phyloP scores from a whole-genome alignment of 2,888 invertebrate genomes.

The Drosophila fulvimacula region DNA sequence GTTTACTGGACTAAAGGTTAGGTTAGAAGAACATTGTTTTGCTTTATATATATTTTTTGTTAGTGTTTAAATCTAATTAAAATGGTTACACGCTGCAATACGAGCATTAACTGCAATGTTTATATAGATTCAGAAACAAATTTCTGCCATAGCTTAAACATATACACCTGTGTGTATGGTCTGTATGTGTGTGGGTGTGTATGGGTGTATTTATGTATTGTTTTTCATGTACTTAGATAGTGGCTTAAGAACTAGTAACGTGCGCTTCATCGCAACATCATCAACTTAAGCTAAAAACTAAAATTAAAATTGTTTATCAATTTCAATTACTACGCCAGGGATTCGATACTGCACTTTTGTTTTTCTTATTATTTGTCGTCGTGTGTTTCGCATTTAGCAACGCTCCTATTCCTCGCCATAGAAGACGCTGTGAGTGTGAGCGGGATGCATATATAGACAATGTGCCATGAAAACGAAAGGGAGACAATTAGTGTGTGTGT shows the following conservation, averaged over 20 bases:
- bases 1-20: neutral
- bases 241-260: slow-evolving; percentile 30
- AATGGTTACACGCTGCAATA: too few species aligned
- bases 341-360: slow-evolving; percentile 7
- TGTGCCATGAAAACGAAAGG: neutral
- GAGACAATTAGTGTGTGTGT: neutral
- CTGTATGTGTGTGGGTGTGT: neutral
- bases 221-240: neutral
- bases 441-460: slow-evolving; percentile 28
- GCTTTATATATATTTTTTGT: too few species aligned
- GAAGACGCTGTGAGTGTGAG: slow-evolving; percentile 64
- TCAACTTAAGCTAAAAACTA: slow-evolving; percentile 19
- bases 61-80: too few species aligned
- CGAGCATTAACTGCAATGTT: too few species aligned
- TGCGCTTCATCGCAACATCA: neutral
- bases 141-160: too few species aligned
- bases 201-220: neutral
- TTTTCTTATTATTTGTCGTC: slow-evolving; percentile 2
- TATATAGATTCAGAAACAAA: too few species aligned
- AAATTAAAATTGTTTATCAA: slow-evolving; percentile 21
- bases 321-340: slow-evolving; percentile 14
- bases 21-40: too few species aligned
- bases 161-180: neutral
- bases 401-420: slow-evolving; percentile 73
- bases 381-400: neutral